A percentile compares a stretch with the other conserved stretches of the same genome.
Conservation (phyloP, 2,888 invertebrate species). For the Stegana nigrithorax region DNA sequence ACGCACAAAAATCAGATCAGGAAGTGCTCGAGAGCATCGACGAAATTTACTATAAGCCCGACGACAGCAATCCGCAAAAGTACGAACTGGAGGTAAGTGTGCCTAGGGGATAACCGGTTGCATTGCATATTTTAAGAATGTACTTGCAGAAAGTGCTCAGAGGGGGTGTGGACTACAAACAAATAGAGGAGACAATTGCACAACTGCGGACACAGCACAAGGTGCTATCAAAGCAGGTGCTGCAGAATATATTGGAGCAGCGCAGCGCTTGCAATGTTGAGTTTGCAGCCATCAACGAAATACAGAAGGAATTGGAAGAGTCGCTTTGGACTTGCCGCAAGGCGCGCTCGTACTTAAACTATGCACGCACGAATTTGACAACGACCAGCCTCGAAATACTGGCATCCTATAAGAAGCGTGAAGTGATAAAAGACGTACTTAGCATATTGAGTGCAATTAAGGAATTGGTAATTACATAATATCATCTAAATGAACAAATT, state of each 20-base stretch:
- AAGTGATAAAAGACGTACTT: conserved; percentile 83
- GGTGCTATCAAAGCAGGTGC: conserved; percentile 92
- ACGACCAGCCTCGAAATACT: conserved; percentile 88
- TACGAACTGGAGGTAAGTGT: conserved; percentile 64
- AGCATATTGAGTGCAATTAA: conserved; percentile 84
- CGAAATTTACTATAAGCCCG: conserved; percentile 62
- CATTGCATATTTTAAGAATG: not conserved
- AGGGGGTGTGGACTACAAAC: conserved; percentile 59
- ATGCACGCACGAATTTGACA: conserved; percentile 85
- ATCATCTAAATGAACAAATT: too few relatives aligned
- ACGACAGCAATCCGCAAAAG: conserved; percentile 60
- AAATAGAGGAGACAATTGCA: conserved; percentile 62
- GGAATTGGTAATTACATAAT: conserved; percentile 71
- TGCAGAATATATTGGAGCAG: conserved; percentile 92
- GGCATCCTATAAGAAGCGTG: conserved; percentile 90
- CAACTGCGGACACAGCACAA: conserved; percentile 66
- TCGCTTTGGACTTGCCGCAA: conserved; percentile 79
- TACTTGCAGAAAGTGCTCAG: conserved; percentile 60
- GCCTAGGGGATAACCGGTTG: not conserved
- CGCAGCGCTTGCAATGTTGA: conserved; percentile 88
- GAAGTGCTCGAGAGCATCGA: conserved; percentile 68
- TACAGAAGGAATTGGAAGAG: conserved; percentile 77
- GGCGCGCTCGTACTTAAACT: conserved; percentile 78
- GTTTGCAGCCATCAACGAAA: conserved; percentile 79
- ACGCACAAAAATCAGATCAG: conserved; percentile 64